Evolutionary conservation across 2,113 vertebrate species (phyloP), one percentile per base, ranked within the genome.

Genomic region (Nerophis ophidion): DNA sequence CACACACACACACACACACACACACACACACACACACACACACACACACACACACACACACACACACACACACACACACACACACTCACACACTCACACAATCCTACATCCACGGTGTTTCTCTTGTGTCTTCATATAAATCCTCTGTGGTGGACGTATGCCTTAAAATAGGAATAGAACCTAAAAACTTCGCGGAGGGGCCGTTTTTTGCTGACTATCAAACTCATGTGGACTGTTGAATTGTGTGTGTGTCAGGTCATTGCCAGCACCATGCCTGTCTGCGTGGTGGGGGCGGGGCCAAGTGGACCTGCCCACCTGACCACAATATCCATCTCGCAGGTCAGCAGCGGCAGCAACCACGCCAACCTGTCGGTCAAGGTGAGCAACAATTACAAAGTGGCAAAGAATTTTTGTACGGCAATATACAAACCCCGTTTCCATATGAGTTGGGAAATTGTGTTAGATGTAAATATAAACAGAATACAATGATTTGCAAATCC

Each of bases 291-390:
- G 6, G 66, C 78, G 11, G 70, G 63, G 45, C 61, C n/a, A n/a
- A 72, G 71, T 40, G 47, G 86, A 54, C 83, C 86, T 3, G 1
- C 60, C 5, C 74, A 85, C 58, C 74, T 87, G 34, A 78, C 67
- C 61, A 77, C 57, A 48, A 73, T 86, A 45, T 48, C 75, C 40
- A 60, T 90, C 53, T 16, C 56, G 2, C 35, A 65, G 40, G 74
- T 91, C 70, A 78, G 15, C 45, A 51, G 15, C 47, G 34, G 42
- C 16, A 65, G 54, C 1, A 76, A 89, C 63, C 72, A 9, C 47
- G 40, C 68, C 40, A 16, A 81, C 62, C 86, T 69, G 56, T 68
- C 36, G 5, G 62, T 90, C n/a, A 75, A 85, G 88, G 90, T 91
- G 46, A 48, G 14, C 4, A 40, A 40, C 9, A 9, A 8, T 9